A percentile compares a stretch with the other conserved stretches of the same genome.
Evolutionary conservation across 2,888 invertebrate species (phyloP).

Genomic region (Ephialtes manifestator): DNA sequence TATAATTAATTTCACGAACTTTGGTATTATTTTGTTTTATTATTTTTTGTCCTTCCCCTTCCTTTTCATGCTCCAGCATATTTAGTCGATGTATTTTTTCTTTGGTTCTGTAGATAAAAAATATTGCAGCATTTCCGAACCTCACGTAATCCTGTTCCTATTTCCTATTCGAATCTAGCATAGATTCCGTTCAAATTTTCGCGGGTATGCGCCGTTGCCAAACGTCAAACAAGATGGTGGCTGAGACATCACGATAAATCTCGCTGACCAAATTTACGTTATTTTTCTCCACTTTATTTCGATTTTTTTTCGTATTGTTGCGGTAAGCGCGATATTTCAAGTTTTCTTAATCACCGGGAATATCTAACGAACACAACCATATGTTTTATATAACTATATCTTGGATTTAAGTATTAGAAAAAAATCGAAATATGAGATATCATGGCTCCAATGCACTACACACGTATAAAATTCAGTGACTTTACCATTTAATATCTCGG

Average conservation of each 20-base stretch:
- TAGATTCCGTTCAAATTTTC: slow-evolving; percentile 1
- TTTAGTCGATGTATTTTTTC: slow-evolving; percentile 2
- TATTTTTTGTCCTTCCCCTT: slow-evolving; percentile 6
- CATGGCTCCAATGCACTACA: too few species aligned
- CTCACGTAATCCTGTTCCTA: neutral
- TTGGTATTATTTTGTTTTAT: neutral
- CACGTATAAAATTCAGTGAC: too few species aligned
- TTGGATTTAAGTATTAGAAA: too few species aligned
- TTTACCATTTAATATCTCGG: too few species aligned
- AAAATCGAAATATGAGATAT: too few species aligned
- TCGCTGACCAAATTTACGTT: neutral
- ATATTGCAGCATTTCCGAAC: slow-evolving; percentile 11
- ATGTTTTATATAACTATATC: too few species aligned
- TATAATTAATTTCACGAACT: slow-evolving; percentile 2
- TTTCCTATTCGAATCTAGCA: neutral
- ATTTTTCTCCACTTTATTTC: neutral
- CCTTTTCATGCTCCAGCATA: neutral
- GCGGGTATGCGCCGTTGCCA: slow-evolving; percentile 12
- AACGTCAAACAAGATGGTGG: slow-evolving; percentile 16
- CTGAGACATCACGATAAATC: slow-evolving; percentile 6
- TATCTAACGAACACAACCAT: too few species aligned
- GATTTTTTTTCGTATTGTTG: too few species aligned
- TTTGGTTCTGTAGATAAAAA: neutral
- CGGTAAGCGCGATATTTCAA: too few species aligned
- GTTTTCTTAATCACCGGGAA: too few species aligned